Conservation (phyloP, 2,888 invertebrate species). For the Eristalis arbustorum region DNA sequence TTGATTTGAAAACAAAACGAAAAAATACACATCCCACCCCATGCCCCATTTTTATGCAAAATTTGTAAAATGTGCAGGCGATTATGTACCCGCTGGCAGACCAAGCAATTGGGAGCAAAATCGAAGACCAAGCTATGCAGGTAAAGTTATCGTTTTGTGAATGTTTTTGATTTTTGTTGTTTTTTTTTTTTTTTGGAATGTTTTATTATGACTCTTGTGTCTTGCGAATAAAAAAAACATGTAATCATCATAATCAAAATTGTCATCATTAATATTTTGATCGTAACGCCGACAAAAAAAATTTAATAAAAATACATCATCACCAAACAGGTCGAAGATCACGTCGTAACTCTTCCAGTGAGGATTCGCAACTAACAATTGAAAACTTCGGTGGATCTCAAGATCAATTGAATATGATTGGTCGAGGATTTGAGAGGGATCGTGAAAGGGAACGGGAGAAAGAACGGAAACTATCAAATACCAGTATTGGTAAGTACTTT, state of each 20-base stretch:
- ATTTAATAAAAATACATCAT: background rate
- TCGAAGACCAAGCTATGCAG: conserved; percentile 87
- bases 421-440: conserved; percentile 87
- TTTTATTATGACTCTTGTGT: background rate
- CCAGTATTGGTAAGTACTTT: conserved; percentile 75
- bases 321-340: conserved; percentile 88
- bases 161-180: conserved; percentile 28
- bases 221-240: conserved; percentile 12
- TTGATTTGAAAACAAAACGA: conserved; percentile 22
- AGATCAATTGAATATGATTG: conserved; percentile 92
- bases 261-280: background rate
- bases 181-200: conserved; percentile 29
- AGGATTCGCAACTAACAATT: conserved; percentile 93
- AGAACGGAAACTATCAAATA: conserved; percentile 80
- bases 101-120: conserved; percentile 92
- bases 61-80: conserved; percentile 73
- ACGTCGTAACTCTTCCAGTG: conserved; percentile 90
- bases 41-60: conserved; percentile 42
- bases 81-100: conserved; percentile 87
- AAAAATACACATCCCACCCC: conserved; percentile 28
- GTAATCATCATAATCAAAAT: background rate
- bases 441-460: conserved; percentile 80
- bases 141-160: conserved; percentile 76
- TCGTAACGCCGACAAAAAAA: background rate
- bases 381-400: conserved; percentile 97